Conservation (phyloP, 2,797 vertebrate genomes). For the Malacoraja senta region DNA sequence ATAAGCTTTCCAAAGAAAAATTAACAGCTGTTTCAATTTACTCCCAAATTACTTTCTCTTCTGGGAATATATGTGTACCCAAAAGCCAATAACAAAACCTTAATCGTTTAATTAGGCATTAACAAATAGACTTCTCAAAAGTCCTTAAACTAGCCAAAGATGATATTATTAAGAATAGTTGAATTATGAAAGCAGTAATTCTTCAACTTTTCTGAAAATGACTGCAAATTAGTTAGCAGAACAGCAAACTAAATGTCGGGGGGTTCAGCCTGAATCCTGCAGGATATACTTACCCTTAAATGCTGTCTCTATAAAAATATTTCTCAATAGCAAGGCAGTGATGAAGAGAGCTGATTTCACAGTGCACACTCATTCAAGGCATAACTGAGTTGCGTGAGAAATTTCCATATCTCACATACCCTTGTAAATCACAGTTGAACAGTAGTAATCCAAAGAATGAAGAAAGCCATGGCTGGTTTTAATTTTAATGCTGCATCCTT, state of each 20-base stretch:
- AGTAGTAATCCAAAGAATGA: constrained; percentile 80
- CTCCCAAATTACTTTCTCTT: constrained; percentile 46
- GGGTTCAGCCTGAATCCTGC: neutral
- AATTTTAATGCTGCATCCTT: constrained; percentile 66
- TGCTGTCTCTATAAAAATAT: constrained; percentile 19
- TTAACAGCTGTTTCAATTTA: constrained; percentile 60
- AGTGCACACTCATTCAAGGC: constrained; percentile 70
- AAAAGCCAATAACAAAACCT: neutral
- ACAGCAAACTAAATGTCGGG: neutral
- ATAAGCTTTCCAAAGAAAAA: constrained; percentile 42
- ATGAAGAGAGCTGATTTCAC: constrained; percentile 56
- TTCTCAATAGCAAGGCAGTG: constrained; percentile 43
- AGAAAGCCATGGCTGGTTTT: constrained; percentile 81
- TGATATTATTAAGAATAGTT: neutral
- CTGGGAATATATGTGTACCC: constrained; percentile 29
- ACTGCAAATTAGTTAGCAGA: constrained; percentile 6
- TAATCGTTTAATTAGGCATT: neutral
- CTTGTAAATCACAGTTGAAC: constrained; percentile 81
- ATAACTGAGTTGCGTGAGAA: constrained; percentile 77
- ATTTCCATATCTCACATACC: constrained; percentile 73
- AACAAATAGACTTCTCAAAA: neutral
- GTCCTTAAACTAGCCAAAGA: neutral
- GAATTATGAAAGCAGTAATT: neutral
- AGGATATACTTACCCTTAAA: neutral
- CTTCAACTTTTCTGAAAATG: neutral